Evolutionary conservation across 2,113 vertebrate species (phyloP), one percentile per base, ranked within the genome.

Genomic region (Peromyscus leucopus): DNA sequence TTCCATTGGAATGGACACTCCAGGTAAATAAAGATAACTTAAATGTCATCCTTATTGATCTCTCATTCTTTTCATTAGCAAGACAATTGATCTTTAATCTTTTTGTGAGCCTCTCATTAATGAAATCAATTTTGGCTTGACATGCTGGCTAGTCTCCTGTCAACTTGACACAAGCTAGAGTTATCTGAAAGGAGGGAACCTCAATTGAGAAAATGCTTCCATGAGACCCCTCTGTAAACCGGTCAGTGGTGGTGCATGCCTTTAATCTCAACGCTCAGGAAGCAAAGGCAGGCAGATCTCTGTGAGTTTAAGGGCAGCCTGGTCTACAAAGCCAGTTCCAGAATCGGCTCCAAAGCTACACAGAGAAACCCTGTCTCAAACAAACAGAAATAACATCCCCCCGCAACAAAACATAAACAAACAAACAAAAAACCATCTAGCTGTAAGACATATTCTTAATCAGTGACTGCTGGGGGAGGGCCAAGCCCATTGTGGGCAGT

Each of bases 1-100:
- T 96, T 94, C 65, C 82, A 91, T 92, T 95, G 82, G 55, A 61
- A 46, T 75, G 95, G 82, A 69, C 39, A 90, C 3, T 85, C 6
- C 7, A 91, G 91, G 33, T 94, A 96, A 97, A 97, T 96, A 97
- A 91, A 94, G 72, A 96, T 97, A 95, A 96, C 96, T 91, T 95
- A 97, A 96, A 95, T 97, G 90, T 84, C 95, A 97, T 95, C 75
- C 42, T 95, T 93, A 95, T 97, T 51, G 97, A 96, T 79, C 42
- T 95, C 55, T 80, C 31, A 63, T 2, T 97, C 8, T 97, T 97
- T 97, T 96, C 96, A 96, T 94, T 95, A 96, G 39, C 57, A 97
- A 31, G 19, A 79, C 7, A 89, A 80, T 74, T 94, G 85, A 42
- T 97, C 94, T 97, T 97, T 82, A 95, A 95, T 97, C 86, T 82